Evolutionary conservation across 2,113 vertebrate species (phyloP), one percentile per base, ranked within the genome.

Genomic region (Podarcis cretensis): DNA sequence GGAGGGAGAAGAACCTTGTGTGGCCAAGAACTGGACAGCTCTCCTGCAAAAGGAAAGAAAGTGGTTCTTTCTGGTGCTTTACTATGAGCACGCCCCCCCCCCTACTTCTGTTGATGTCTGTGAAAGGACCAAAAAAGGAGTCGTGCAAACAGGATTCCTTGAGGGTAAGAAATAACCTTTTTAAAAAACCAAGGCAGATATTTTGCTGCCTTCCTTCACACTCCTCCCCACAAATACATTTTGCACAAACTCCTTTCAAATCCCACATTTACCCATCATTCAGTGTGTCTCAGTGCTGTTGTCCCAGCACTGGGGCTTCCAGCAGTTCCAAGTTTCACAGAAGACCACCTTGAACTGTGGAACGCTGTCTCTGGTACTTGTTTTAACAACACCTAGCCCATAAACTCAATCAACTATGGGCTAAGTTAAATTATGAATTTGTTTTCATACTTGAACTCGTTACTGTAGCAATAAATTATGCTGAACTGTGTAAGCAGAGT

Each of bases 391-490:
- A 66, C 4, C 37, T 66, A 68, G 27, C 74, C 74, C 59, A 35
- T 37, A 37, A 48, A 30, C 12, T 68, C 10, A 59, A 77, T 54
- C 30, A 76, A 27, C 1, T 27, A 23, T 35, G 81, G 73, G 30
- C 71, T 83, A 48, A 13, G 74, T 68, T 66, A 40, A 14, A 20
- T 35, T 83, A 27, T 32, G 43, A 59, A 37, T 43, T 76, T 86
- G 69, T 80, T 79, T 89, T 87, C 86, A 74, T 82, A 88, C 92
- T 83, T 93, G 92, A 95, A 93, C 3, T 82, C 63, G 32, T 89
- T 90, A 63, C 40, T 87, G 75, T 79, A 94, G 94, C 93, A 95
- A 96, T 96, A 96, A 96, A 96, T 1, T n/a, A 32, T 81, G 73
- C 4, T 8, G 75, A 93, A 75, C 90, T 93, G 90, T 40, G 48